These are phyloP conservation scores for Mystacides longicornis DNA, from an alignment of 2,888 invertebrate genomes.

Conservation along the genomic window DNA sequence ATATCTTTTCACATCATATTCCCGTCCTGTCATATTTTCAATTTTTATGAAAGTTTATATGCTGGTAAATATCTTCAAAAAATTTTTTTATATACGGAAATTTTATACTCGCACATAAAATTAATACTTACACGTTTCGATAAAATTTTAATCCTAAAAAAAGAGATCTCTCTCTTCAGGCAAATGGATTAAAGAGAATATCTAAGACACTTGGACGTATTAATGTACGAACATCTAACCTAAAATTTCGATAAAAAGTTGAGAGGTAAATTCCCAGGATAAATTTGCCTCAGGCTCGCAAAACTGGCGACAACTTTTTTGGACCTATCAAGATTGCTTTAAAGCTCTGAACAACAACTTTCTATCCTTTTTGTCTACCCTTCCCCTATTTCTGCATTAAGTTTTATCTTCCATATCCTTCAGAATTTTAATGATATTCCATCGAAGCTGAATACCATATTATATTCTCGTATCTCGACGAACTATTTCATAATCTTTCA, in stretches of 20 bases:
- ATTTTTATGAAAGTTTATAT: background rate
- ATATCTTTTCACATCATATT: background rate
- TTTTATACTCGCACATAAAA: too few relatives aligned
- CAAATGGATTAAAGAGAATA: background rate
- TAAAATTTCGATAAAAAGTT: constrained; percentile 20
- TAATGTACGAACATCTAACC: constrained; percentile 9
- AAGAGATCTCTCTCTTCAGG: background rate
- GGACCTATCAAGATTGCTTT: constrained; percentile 20
- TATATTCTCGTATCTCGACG: too few relatives aligned
- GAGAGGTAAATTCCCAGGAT: constrained; percentile 16
- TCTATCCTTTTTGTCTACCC: background rate
- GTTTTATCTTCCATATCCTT: too few relatives aligned
- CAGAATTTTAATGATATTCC: too few relatives aligned
- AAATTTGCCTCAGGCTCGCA: constrained; percentile 20
- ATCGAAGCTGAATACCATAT: too few relatives aligned
- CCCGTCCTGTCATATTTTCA: background rate
- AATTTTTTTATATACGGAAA: too few relatives aligned
- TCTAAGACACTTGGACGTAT: background rate
- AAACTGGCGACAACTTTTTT: constrained; percentile 22
- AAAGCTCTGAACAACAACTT: background rate
- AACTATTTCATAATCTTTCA: too few relatives aligned
- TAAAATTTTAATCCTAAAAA: too few relatives aligned
- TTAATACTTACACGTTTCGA: too few relatives aligned
- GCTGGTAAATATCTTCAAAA: too few relatives aligned
- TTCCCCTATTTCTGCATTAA: too few relatives aligned